These are phyloP conservation scores for Lamproptera curius DNA, from an alignment of 2,888 invertebrate species.

Conservation along the genomic window DNA sequence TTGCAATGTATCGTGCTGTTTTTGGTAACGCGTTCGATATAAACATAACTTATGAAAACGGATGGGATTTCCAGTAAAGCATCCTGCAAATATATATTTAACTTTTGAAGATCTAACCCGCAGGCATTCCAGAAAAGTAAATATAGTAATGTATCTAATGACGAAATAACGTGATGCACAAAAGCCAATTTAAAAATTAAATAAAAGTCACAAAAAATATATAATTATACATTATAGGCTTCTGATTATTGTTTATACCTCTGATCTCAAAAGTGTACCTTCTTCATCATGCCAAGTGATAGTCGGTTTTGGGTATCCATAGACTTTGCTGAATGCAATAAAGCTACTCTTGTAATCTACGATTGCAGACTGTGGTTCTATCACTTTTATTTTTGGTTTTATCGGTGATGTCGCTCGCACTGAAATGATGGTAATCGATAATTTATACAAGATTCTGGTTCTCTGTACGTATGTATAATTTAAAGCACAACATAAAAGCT, in stretches of 20 bases:
- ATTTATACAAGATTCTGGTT: too few relatives aligned
- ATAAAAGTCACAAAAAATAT: too few relatives aligned
- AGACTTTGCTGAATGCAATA: conserved; percentile 48
- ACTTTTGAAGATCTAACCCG: too few relatives aligned
- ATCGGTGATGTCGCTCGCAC: conserved; percentile 18
- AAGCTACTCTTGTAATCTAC: conserved; percentile 40
- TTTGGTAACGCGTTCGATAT: conserved; percentile 36
- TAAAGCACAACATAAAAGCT: too few relatives aligned
- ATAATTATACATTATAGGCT: too few relatives aligned
- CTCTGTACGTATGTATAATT: too few relatives aligned
- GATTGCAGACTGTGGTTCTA: conserved; percentile 32
- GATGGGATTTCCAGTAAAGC: conserved; percentile 47
- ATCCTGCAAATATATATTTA: conserved; percentile 41
- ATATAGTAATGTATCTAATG: too few relatives aligned
- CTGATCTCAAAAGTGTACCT: conserved; percentile 28
- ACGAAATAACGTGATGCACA: too few relatives aligned
- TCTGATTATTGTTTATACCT: conserved; percentile 34
- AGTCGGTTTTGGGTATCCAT: conserved; percentile 44
- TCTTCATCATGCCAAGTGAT: conserved; percentile 47
- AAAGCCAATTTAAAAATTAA: too few relatives aligned
- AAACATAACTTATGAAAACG: conserved; percentile 47
- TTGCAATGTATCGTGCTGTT: conserved; percentile 52
- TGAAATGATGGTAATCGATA: not conserved
- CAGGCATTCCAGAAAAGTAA: too few relatives aligned
- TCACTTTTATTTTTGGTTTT: conserved; percentile 37